Percentiles rank a stretch among this genome's conserved stretches.
Evolutionary conservation across 2,113 vertebrate genomes (phyloP).

Genomic region (Scalopus aquaticus): DNA sequence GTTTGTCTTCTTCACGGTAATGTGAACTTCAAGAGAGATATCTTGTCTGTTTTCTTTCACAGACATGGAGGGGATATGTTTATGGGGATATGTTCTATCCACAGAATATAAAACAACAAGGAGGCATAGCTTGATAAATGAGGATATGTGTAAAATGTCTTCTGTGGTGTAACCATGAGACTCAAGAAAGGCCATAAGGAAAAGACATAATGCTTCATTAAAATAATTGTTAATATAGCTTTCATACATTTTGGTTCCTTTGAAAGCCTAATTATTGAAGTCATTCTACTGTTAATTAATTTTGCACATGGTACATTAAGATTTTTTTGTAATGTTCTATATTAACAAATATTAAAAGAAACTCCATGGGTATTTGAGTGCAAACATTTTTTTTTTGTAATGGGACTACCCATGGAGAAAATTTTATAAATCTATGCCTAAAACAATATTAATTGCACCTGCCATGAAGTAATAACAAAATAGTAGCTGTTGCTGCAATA

Average conservation of each 20-base stretch:
- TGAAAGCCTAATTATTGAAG: conserved; percentile 50
- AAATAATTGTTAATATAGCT: background rate
- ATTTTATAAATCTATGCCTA: conserved; percentile 57
- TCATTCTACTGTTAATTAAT: conserved; percentile 61
- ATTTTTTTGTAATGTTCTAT: background rate
- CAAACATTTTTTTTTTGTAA: conserved; percentile 57
- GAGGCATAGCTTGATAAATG: background rate
- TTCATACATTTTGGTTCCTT: background rate
- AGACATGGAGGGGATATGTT: no score
- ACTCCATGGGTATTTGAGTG: background rate
- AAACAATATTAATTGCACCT: conserved; percentile 66
- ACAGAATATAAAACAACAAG: background rate
- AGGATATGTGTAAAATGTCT: background rate
- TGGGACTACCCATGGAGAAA: conserved; percentile 46
- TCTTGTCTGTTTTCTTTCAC: background rate
- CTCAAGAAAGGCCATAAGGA: background rate
- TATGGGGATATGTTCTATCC: no score
- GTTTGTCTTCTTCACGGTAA: background rate
- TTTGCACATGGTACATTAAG: conserved; percentile 19
- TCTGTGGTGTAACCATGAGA: background rate
- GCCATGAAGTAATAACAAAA: conserved; percentile 42
- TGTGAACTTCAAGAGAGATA: background rate
- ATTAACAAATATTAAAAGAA: conserved; percentile 47
- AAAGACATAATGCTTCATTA: background rate
- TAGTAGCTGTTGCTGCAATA: background rate